A percentile compares a stretch with the other conserved stretches of the same genome.
phyloP scores from a whole-genome alignment of 2,113 vertebrate genomes.

The Tupaia tana region DNA sequence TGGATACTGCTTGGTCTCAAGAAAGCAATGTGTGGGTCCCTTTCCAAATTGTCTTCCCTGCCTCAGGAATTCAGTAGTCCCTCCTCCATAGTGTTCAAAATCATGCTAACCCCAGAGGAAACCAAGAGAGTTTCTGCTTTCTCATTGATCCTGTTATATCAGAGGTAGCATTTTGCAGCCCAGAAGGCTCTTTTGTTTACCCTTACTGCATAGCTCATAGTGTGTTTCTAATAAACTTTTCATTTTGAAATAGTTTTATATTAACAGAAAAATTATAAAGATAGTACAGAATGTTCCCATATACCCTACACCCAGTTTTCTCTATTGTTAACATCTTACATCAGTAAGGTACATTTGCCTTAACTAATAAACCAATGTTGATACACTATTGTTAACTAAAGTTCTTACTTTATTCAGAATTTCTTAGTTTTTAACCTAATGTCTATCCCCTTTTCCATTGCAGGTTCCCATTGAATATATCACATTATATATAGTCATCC shows the following conservation, averaged over 20 bases:
- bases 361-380: neutral
- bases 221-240: neutral
- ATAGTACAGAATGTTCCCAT: neutral
- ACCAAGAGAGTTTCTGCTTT: neutral
- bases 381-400: neutral
- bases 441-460: neutral
- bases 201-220: neutral
- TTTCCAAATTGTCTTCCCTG: neutral
- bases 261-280: slow-evolving; percentile 8
- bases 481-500: neutral
- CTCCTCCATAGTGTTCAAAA: neutral
- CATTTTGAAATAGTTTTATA: neutral
- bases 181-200: neutral
- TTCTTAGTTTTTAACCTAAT: neutral
- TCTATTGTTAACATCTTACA: neutral
- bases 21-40: neutral
- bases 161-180: neutral
- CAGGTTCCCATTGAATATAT: neutral
- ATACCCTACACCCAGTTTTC: neutral
- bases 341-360: neutral
- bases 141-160: neutral
- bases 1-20: neutral
- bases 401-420: neutral
- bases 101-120: neutral
- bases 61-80: neutral